phyloP scores from a whole-genome alignment of 2,888 invertebrate genomes.

The Catocala sponsa region DNA sequence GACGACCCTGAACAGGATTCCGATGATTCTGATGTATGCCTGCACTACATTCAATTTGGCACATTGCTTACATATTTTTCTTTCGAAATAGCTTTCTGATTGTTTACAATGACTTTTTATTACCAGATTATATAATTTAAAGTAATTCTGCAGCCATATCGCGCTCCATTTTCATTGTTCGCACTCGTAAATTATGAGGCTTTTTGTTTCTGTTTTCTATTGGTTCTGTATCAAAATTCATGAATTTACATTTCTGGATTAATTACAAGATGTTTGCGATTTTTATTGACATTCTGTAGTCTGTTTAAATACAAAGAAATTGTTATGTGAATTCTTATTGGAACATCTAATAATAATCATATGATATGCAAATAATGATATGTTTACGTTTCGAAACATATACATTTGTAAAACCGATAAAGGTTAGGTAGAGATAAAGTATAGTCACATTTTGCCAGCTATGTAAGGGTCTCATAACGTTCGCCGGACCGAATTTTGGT shows the following conservation, averaged over 20 bases:
- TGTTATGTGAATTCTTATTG: neutral
- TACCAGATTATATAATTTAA: neutral
- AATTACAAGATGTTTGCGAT: slow-evolving; percentile 10
- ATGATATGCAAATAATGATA: neutral
- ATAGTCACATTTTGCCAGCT: too few species aligned
- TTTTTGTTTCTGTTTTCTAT: neutral
- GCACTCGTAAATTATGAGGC: neutral
- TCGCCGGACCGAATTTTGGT: too few species aligned
- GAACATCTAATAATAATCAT: neutral
- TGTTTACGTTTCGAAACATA: neutral
- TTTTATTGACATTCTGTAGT: neutral
- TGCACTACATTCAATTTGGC: slow-evolving; percentile 39
- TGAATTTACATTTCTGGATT: slow-evolving; percentile 10
- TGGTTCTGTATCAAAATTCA: slow-evolving; percentile 3
- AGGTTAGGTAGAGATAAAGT: too few species aligned
- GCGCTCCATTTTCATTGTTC: neutral
- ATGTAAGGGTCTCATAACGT: neutral
- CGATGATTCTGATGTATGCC: slow-evolving; percentile 80
- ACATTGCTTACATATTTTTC: slow-evolving; percentile 28
- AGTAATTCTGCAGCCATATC: neutral
- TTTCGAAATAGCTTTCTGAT: slow-evolving; percentile 17
- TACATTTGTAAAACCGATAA: too few species aligned
- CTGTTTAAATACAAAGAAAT: neutral
- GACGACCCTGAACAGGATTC: slow-evolving; percentile 80
- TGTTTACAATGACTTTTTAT: slow-evolving; percentile 11